Base-by-base conservation (phyloP, 2,888 invertebrate genomes). In the Rhodophaea formosa region DNA sequence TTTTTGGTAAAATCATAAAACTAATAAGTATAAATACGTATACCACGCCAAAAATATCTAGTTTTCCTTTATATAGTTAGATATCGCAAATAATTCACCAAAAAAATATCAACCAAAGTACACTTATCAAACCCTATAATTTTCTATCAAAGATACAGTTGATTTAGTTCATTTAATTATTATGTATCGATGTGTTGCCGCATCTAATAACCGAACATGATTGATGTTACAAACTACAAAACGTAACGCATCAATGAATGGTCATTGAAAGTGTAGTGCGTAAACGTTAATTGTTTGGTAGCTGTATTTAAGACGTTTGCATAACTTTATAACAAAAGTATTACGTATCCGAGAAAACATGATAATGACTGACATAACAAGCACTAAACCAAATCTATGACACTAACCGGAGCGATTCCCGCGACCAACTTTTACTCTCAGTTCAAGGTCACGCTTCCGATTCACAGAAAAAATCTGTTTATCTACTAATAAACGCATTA, bases 371-470 rank as follows among this genome's bases (percentile, higher is more conserved):
- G 62, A 67, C 64, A 62, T 68, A 64, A 68, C 57, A 57, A 51
- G 6, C 54, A 47, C 57, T 30, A 61, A 60, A 65, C 64, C 64
- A 71, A 69, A 69, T 62, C 57, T 59, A 56, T 62, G 77, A 62
- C 72, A 76, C 69, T 81, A 77, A 79, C 76, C 77, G 60, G 59
- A 58, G 59, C 63, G 62, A 60, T 56, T 66, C 65, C 70, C 68
- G 67, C 68, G 70, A 70, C 70, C 72, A 59, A 76, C 79, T 78
- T 77, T 80, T 72, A 76, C 73, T 70, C 59, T 62, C 60, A 67
- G 71, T 74, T 76, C 80, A 82, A 79, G 82, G 80, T n/a, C n/a
- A 58, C 73, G 62, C 61, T 72, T 75, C 73, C 68, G 68, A 35
- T 52, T 52, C 47, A 44, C 55, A 58, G 10, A 23, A 66, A 47